Base-by-base conservation (phyloP, 64 coral and sea anemone genomes). In the Montipora cactus region DNA sequence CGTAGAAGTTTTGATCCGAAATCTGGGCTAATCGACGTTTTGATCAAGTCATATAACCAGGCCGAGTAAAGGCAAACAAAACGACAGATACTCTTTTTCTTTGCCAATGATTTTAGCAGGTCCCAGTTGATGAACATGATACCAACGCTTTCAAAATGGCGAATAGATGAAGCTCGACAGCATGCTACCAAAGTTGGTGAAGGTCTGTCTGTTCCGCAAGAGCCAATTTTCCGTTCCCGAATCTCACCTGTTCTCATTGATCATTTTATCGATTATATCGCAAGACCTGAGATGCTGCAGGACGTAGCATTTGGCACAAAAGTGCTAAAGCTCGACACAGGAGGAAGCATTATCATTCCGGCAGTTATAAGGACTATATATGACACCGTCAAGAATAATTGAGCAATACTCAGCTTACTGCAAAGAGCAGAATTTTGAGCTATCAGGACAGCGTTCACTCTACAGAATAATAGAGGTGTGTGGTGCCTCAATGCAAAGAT, bases 401-500 rank as follows among this genome's bases (percentile, higher is more conserved):
- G 59, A 8, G 1, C 90, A 92, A 53, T 85, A 92, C 66, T 37
- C 25, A 77, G 45, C n/a, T 6, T 92, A 92, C 50, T 92, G 90
- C 25, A 69, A 84, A 48, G 75, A 92, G 61, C 80, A 92, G 59
- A 61, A 62, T 18, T 92, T 92, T 48, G 80, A 53, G 62, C 80
- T 68, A 55, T 67, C 90, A 22, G 75, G 90, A 28, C 20, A 94
- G 51, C 52, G 84, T 9, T 67, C 73, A 44, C 84, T 94, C 11
- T 88, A 67, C 44, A 47, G 84, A 72, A 94, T 88, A 76, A 88
- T 89, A 46, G 92, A 94, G n/a, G 83, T 94, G 18, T 94, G 92
- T 75, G 76, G 87, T 16, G 87, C 93, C 21, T 94, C 87, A 75
- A 49, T 75, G 58, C 92, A 94, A 22, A 94, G 84, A 79, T 94